Evolutionary conservation across 2,888 invertebrate genomes (phyloP).

Genomic region (Caenorhabditis sp.): DNA sequence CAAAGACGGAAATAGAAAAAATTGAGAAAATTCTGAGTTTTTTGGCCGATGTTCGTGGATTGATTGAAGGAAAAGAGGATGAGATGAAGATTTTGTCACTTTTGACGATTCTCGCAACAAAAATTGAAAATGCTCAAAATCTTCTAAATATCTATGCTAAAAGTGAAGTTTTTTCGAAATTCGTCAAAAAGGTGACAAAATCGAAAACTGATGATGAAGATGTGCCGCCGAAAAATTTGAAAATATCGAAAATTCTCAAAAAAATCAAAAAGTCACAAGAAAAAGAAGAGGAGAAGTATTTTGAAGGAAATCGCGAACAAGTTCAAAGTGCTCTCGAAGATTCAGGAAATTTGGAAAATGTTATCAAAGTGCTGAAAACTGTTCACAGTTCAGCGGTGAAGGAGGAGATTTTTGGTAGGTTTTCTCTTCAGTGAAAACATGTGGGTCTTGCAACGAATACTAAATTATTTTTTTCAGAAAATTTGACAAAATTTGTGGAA

Average conservation of each 20-base stretch:
- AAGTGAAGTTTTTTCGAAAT: neutral
- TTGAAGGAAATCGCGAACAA: neutral
- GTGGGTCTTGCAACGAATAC: no score
- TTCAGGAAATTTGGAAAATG: neutral
- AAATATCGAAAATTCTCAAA: neutral
- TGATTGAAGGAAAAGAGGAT: neutral
- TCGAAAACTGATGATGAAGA: no score
- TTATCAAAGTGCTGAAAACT: conserved; percentile 5
- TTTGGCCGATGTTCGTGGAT: neutral
- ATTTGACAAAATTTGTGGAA: conserved; percentile 8
- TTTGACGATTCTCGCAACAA: neutral
- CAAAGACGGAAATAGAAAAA: no score
- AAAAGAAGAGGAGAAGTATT: neutral
- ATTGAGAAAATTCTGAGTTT: neutral
- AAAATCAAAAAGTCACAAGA: neutral
- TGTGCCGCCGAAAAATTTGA: neutral
- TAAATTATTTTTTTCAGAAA: neutral
- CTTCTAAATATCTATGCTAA: no score
- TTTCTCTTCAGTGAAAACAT: neutral
- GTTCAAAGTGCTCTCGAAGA: neutral
- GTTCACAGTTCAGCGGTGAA: conserved; percentile 15
- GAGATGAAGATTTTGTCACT: neutral
- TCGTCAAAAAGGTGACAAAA: neutral
- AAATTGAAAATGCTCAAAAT: neutral
- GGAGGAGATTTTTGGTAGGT: conserved; percentile 19